These are phyloP conservation scores for Malurus elegans DNA, from an alignment of 2,113 vertebrate species.

Conservation along the genomic window DNA sequence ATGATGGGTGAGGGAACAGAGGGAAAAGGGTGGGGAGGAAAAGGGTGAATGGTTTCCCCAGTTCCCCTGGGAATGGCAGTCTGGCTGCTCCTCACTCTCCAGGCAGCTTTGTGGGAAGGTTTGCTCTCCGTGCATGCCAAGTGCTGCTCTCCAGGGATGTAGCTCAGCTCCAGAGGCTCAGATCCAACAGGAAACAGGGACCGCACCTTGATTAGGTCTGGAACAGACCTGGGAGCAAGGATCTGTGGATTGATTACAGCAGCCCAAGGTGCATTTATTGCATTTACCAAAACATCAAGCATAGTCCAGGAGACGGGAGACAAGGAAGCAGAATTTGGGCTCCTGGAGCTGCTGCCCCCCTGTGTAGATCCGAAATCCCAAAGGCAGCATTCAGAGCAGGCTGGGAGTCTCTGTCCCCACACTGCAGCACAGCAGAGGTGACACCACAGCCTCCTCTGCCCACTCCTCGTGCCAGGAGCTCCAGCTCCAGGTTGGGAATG, in stretches of 20 bases:
- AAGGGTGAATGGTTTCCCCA: background rate
- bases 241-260: accelerated
- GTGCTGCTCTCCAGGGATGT: background rate
- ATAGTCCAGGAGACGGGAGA: background rate
- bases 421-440: background rate
- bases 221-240: background rate
- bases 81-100: background rate
- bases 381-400: background rate
- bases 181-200: background rate
- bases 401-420: background rate
- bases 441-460: background rate
- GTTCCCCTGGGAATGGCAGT: background rate
- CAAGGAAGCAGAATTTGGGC: background rate
- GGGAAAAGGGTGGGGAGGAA: background rate
- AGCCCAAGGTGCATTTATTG: background rate
- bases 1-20: background rate
- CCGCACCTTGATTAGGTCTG: background rate
- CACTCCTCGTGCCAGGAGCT: background rate
- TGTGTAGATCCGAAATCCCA: background rate
- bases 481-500: background rate
- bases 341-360: background rate
- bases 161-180: background rate
- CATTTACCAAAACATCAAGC: background rate
- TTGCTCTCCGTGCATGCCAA: background rate
- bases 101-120: background rate